Percentiles rank a stretch among this genome's conserved stretches.
Evolutionary conservation across 2,888 invertebrate species (phyloP).

Genomic region (Drosophila recens): DNA sequence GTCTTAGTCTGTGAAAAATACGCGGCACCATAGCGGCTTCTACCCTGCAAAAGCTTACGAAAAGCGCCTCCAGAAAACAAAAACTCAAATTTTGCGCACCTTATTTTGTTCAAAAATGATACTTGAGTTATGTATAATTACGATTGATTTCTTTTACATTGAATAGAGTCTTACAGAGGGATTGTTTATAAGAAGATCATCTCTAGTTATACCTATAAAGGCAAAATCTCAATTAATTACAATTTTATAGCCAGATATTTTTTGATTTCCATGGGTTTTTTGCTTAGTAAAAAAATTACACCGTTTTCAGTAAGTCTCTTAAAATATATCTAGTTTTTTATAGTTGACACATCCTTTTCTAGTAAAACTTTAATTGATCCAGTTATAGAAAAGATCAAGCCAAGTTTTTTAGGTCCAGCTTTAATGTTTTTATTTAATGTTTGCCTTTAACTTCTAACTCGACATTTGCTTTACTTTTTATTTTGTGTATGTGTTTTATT

Average conservation of each 20-base stretch:
- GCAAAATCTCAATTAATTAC: neutral
- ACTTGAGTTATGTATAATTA: constrained; percentile 3
- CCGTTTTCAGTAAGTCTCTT: neutral
- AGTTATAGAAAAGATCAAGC: neutral
- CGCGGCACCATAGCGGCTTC: constrained; percentile 58
- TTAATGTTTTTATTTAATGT: constrained; percentile 5
- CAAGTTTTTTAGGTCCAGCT: neutral
- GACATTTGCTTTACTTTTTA: constrained; percentile 36
- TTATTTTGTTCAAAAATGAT: constrained; percentile 12
- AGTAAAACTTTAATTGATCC: too few relatives aligned
- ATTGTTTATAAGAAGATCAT: neutral
- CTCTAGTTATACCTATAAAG: neutral
- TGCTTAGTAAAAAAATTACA: too few relatives aligned
- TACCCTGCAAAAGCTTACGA: constrained; percentile 52
- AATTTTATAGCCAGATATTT: neutral
- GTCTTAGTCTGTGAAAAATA: constrained; percentile 25
- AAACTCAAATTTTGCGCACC: constrained; percentile 56
- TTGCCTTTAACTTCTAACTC: constrained; percentile 40
- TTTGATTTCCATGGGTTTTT: neutral
- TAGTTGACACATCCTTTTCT: neutral
- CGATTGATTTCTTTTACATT: constrained; percentile 6
- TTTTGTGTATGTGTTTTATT: constrained; percentile 50
- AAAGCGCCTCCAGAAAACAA: constrained; percentile 43
- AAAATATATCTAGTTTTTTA: neutral
- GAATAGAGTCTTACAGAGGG: too few relatives aligned